These are phyloP conservation scores for Sparus aurata DNA, from an alignment of 2,797 vertebrate genomes.

Conservation along the genomic window DNA sequence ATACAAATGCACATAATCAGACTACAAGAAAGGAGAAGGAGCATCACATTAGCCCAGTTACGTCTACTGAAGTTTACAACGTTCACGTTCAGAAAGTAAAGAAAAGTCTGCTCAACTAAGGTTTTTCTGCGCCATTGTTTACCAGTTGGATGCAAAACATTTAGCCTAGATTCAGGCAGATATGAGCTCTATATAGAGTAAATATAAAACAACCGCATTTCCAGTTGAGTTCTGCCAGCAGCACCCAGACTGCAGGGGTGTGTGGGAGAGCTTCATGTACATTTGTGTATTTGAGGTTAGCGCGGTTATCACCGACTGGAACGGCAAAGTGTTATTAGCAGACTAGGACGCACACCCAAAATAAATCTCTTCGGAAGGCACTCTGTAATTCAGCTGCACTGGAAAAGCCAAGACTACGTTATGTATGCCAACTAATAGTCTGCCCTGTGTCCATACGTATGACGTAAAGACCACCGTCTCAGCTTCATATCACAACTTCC, in stretches of 20 bases:
- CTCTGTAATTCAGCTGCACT: conserved; percentile 73
- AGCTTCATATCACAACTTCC: conserved; percentile 32
- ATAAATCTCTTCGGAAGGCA: conserved; percentile 66
- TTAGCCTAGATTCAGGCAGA: conserved; percentile 55
- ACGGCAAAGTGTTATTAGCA: conserved; percentile 72
- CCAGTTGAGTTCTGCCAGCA: conserved; percentile 42
- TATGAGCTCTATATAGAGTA: conserved; percentile 31
- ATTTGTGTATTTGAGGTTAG: conserved; percentile 61
- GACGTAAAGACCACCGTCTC: conserved; percentile 28
- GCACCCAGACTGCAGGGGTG: conserved; percentile 36
- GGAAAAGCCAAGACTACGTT: conserved; percentile 58
- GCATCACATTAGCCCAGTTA: conserved; percentile 76
- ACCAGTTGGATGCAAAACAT: conserved; percentile 47
- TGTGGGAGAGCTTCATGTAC: conserved; percentile 30
- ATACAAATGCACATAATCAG: conserved; percentile 60
- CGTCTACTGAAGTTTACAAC: conserved; percentile 54
- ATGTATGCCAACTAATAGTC: conserved; percentile 38
- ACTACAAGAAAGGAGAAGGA: conserved; percentile 26
- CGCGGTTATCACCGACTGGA: conserved; percentile 67
- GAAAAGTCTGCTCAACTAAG: conserved; percentile 53
- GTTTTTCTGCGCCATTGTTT: conserved; percentile 18
- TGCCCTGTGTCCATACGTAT: conserved; percentile 47
- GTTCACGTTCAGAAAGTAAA: conserved; percentile 51
- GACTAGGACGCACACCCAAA: conserved; percentile 69
- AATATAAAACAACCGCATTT: conserved; percentile 48